Conservation (phyloP, 2,888 invertebrate species). For the Mellilla xanthometata region DNA sequence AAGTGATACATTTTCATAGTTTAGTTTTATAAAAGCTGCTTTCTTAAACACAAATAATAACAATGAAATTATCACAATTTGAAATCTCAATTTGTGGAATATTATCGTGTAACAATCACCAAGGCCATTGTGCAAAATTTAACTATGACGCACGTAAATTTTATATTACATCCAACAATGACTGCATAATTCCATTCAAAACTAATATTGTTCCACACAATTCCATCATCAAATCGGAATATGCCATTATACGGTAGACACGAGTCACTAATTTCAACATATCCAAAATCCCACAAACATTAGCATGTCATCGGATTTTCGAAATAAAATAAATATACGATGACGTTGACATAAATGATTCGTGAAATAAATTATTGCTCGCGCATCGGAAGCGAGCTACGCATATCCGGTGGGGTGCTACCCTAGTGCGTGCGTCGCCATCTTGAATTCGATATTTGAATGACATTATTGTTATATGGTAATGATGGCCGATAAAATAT, state of each 20-base stretch:
- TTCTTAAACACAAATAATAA: too few species aligned
- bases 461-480: constrained; percentile 51
- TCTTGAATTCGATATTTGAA: constrained; percentile 62
- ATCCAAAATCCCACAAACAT: constrained; percentile 55
- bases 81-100: not conserved
- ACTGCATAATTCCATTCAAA: constrained; percentile 5
- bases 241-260: constrained; percentile 23
- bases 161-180: constrained; percentile 4
- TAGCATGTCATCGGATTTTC: constrained; percentile 58
- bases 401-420: constrained; percentile 66
- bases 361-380: constrained; percentile 54
- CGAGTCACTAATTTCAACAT: constrained; percentile 40
- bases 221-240: constrained; percentile 18
- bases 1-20: too few species aligned
- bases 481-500: constrained; percentile 30
- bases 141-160: not conserved
- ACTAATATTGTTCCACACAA: constrained; percentile 7
- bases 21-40: too few species aligned
- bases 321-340: constrained; percentile 63
- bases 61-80: too few species aligned
- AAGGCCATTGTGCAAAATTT: not conserved
- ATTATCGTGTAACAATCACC: too few species aligned
- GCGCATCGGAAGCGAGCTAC: constrained; percentile 63
- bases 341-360: constrained; percentile 37
- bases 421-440: constrained; percentile 63